Percentiles rank a stretch among this genome's conserved stretches.
phyloP scores from a whole-genome alignment of 2,888 invertebrate genomes.

The Deilephila porcellus region DNA sequence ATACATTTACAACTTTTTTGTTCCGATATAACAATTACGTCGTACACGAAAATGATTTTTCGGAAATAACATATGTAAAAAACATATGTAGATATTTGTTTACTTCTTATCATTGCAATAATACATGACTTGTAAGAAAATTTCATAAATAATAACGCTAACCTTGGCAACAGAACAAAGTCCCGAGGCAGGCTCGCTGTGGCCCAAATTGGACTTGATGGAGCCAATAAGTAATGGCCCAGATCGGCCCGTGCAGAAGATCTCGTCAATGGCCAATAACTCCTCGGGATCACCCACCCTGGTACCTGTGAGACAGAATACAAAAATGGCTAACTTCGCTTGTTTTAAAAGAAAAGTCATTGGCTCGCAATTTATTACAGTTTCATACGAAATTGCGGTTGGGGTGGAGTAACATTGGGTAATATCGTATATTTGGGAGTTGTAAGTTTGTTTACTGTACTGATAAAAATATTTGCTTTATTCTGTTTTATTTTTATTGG shows the following conservation, averaged over 20 bases:
- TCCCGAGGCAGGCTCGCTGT: slow-evolving; percentile 94
- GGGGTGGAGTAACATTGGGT: background rate
- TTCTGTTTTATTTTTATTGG: background rate
- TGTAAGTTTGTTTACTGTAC: background rate
- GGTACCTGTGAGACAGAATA: slow-evolving; percentile 78
- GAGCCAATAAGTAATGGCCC: slow-evolving; percentile 94
- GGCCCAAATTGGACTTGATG: slow-evolving; percentile 97
- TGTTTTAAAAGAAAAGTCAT: slow-evolving; percentile 18
- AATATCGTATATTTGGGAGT: background rate
- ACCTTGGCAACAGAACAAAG: slow-evolving; percentile 93
- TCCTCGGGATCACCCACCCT: slow-evolving; percentile 97
- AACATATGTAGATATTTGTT: too few species aligned
- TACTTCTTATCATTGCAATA: too few species aligned
- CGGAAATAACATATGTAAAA: too few species aligned
- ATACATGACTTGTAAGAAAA: background rate
- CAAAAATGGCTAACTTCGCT: background rate
- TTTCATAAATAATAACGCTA: slow-evolving; percentile 30
- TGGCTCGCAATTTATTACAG: background rate
- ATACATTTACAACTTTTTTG: too few species aligned
- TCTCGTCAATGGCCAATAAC: slow-evolving; percentile 91
- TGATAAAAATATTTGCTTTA: background rate
- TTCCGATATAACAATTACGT: too few species aligned
- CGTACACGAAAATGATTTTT: too few species aligned
- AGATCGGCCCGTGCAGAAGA: slow-evolving; percentile 90
- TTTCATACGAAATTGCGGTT: background rate